Evolutionary conservation across 1,140 invertebrate species (phyloP), one percentile per base, ranked within the genome.

Genomic region (Druon quercuslanigerum): DNA sequence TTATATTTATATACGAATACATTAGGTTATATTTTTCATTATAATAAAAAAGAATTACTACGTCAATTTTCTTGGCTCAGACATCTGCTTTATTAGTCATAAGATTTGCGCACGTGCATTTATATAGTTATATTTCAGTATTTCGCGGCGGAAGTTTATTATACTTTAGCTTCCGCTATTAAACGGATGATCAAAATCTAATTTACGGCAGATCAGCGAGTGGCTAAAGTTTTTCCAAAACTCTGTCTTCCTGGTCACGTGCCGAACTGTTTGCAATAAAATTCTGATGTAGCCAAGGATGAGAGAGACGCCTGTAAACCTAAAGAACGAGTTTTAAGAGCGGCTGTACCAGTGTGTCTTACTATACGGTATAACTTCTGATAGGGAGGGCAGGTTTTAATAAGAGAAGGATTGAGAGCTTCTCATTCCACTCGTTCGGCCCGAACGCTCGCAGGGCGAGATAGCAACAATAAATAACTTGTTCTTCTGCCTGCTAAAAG

Each of bases 401-500:
- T 90, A 91, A 91, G 87, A 89, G 85, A 87, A 88, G 89, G 87
- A 90, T 90, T 89, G 88, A 88, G 89, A 90, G 87, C 84, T 88
- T 77, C 84, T 79, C 80, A 54, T 79, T 54, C 71, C 79, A 70
- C 66, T 57, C 75, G 78, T 81, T 77, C 79, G 74, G 46, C 60
- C 46, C 75, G 74, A 78, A 73, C 76, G 79, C 82, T 87, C 86
- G 78, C 85, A 75, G 78, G 82, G 79, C 51, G 79, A 88, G 89
- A 91, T 90, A 90, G 87, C 85, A 88, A 91, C 90, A 90, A 90
- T 91, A 91, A 91, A 91, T 91, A 90, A 91, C 90, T 90, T 90
- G 89, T 90, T 85, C 79, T 79, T 82, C 82, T 81, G 81, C 80
- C 81, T 78, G 86, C 89, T 90, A 89, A 90, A 90, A 91, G 88